These are phyloP conservation scores for Brenthis ino DNA, from an alignment of 2,888 invertebrate species.

Conservation along the genomic window DNA sequence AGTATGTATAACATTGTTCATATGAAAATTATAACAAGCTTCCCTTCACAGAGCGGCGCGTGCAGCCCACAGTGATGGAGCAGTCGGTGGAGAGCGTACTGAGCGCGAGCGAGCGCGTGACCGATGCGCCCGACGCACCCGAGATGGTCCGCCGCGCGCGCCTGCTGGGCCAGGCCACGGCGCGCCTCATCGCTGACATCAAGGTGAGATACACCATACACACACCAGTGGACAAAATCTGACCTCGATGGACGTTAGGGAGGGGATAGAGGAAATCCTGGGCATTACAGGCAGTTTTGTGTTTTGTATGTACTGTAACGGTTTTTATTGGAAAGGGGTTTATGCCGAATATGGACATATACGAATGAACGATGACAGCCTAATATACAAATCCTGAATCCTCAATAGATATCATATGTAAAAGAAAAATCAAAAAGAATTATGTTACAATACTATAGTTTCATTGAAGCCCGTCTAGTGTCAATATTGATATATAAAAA, in stretches of 20 bases:
- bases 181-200: slow-evolving; percentile 95
- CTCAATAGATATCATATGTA: too few species aligned
- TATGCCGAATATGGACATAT: too few species aligned
- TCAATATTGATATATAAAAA: background rate
- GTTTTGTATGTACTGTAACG: too few species aligned
- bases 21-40: background rate
- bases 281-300: background rate
- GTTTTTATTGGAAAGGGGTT: too few species aligned
- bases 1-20: too few species aligned
- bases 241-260: background rate
- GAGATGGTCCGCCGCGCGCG: slow-evolving; percentile 98
- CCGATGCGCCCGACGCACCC: slow-evolving; percentile 92
- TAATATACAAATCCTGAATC: too few species aligned
- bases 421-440: too few species aligned
- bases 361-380: too few species aligned
- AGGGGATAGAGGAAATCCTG: too few species aligned
- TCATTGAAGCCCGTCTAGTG: too few species aligned
- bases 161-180: slow-evolving; percentile 95
- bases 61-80: slow-evolving; percentile 87
- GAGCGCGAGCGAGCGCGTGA: slow-evolving; percentile 93
- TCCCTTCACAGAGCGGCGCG: slow-evolving; percentile 74
- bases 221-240: background rate
- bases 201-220: slow-evolving; percentile 82
- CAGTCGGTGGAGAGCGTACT: slow-evolving; percentile 94
- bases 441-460: too few species aligned